These are phyloP conservation scores for Cygnus buccinator DNA, from an alignment of 2,113 vertebrate species.

Conservation along the genomic window DNA sequence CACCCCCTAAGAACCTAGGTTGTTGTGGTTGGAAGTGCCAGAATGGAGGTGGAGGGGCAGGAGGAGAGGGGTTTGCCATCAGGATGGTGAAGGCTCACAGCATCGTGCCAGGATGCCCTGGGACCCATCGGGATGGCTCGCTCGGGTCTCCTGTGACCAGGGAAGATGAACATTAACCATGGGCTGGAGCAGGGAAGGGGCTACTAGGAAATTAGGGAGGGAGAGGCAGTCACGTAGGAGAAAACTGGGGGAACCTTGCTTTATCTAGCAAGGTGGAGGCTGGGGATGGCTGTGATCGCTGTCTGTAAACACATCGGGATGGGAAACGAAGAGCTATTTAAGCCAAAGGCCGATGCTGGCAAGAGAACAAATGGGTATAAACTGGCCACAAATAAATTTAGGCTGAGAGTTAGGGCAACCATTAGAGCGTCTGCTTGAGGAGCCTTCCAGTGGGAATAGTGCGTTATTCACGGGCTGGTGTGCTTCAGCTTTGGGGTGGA, in stretches of 20 bases:
- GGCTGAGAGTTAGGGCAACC: background rate
- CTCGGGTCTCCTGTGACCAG: rapidly evolving
- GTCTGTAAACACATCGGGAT: background rate
- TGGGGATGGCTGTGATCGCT: background rate
- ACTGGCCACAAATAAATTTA: constrained; percentile 7
- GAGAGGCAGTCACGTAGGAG: background rate
- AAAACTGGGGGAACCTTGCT: background rate
- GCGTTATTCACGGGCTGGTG: background rate
- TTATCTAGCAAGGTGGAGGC: background rate
- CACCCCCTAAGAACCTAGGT: background rate
- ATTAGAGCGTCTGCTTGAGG: background rate
- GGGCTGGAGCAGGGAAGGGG: background rate
- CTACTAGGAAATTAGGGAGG: background rate
- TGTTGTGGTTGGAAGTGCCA: background rate
- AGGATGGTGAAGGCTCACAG: background rate
- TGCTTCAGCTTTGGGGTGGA: background rate
- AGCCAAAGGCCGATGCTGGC: background rate
- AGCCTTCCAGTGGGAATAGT: background rate
- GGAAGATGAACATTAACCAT: background rate
- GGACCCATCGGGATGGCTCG: background rate
- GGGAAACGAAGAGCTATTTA: background rate
- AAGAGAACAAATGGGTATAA: background rate
- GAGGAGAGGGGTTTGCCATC: background rate
- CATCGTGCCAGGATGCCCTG: background rate
- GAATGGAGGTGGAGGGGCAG: background rate